Evolutionary conservation across 2,888 invertebrate species (phyloP), one percentile per base, ranked within the genome.

Genomic region (Crioceris asparagi): DNA sequence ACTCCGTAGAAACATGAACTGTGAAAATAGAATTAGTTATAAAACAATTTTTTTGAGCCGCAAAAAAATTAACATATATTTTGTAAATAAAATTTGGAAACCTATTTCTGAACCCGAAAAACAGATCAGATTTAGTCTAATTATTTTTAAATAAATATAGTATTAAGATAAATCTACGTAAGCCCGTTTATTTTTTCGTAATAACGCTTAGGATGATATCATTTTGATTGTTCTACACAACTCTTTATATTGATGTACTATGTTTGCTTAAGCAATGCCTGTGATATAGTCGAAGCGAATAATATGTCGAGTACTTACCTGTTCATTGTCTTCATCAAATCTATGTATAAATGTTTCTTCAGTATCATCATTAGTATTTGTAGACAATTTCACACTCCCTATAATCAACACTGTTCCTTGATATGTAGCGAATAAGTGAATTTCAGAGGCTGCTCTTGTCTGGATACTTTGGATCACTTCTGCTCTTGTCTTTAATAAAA

Each of bases 381-480:
- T 33, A 17, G 40, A 30, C 41, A 46, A 40, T 5, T 39, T 48
- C 27, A 44, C 38, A 40, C 51, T 55, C 35, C 60, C 61, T 18
- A 63, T 48, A 23, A 64, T 49, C 35, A 64, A 45, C 34, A 53
- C 48, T 29, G 60, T 39, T 15, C 60, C 61, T 47, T 62, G 59
- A 10, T 55, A 55, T 14, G 63, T 56, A 23, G 54, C 46, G 34
- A 63, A 53, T 11, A 60, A 29, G 33, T 59, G 50, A 12, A 61
- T 38, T 10, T 46, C 52, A 49, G 50, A 52, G 4, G 51, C 53
- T 25, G 55, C 56, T 26, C 46, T 48, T 2, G 56, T 54, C 17
- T 46, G 46, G 26, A 63, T 55, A 38, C 41, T 47, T 48, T 62
- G 60, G 32, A 61, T 55, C 34, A 54, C 46, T 18, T 45, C 44